These are phyloP conservation scores for Alca torda DNA, from an alignment of 2,797 vertebrate species.

Conservation along the genomic window DNA sequence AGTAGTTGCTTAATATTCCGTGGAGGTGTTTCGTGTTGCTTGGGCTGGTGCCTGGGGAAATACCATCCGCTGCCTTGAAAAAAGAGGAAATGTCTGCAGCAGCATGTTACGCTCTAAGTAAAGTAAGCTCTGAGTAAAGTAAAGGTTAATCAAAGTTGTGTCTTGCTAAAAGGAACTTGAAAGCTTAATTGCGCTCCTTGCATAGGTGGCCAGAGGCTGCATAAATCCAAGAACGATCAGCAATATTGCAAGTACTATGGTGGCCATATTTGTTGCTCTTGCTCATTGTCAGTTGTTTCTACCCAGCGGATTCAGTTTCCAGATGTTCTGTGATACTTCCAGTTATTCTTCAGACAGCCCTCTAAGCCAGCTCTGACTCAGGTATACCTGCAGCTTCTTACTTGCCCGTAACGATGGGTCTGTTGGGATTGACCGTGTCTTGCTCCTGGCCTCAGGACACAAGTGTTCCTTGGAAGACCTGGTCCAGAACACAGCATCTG, in stretches of 20 bases:
- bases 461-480: neutral
- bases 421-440: neutral
- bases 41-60: slow-evolving; percentile 14
- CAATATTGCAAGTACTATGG: too few species aligned
- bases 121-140: neutral
- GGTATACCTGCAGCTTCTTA: neutral
- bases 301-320: neutral
- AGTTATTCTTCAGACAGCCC: neutral
- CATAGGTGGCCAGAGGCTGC: neutral
- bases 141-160: slow-evolving; percentile 7
- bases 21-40: neutral
- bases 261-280: rapidly evolving
- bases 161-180: neutral
- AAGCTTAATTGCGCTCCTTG: neutral
- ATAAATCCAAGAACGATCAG: rapidly evolving
- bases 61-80: neutral
- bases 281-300: rapidly evolving
- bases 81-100: neutral
- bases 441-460: neutral
- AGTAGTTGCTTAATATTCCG: neutral
- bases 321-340: neutral
- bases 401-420: rapidly evolving
- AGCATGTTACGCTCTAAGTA: neutral
- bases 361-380: neutral
- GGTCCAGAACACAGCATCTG: rapidly evolving